Evolutionary conservation across 2,113 vertebrate genomes (phyloP).

Genomic region (Rattus rattus): DNA sequence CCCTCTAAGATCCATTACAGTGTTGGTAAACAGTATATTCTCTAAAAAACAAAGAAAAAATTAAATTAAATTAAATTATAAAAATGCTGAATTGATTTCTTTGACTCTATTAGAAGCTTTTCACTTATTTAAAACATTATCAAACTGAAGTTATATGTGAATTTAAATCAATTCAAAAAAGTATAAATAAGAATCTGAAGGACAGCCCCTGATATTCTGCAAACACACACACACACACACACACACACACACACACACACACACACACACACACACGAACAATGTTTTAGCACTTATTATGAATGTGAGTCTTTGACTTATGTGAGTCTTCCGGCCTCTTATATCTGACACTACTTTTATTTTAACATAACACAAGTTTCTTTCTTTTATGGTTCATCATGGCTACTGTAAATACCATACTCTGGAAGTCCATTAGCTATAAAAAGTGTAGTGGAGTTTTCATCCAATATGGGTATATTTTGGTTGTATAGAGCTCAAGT

Average conservation of each 20-base stretch:
- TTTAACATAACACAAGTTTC: constrained; percentile 13
- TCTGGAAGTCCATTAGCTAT: not conserved
- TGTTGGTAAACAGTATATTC: not conserved
- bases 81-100: constrained; percentile 46
- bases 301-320: not conserved
- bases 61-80: not conserved
- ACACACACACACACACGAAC: no score
- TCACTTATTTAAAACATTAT: constrained; percentile 43
- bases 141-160: constrained; percentile 12
- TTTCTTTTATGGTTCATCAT: constrained; percentile 31
- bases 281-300: constrained; percentile 13
- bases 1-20: not conserved
- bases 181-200: constrained; percentile 34
- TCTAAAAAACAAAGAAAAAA: not conserved
- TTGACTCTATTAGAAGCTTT: constrained; percentile 48
- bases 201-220: constrained; percentile 11
- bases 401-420: not conserved
- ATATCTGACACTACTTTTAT: constrained; percentile 41
- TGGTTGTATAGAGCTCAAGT: not conserved
- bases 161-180: constrained; percentile 65
- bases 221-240: constrained; percentile 29
- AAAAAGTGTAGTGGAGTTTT: not conserved
- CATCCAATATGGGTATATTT: constrained; percentile 7
- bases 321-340: constrained; percentile 42
- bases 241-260: no score